These are phyloP conservation scores for Melinaea menophilus DNA, from an alignment of 2,888 invertebrate genomes.

Conservation along the genomic window DNA sequence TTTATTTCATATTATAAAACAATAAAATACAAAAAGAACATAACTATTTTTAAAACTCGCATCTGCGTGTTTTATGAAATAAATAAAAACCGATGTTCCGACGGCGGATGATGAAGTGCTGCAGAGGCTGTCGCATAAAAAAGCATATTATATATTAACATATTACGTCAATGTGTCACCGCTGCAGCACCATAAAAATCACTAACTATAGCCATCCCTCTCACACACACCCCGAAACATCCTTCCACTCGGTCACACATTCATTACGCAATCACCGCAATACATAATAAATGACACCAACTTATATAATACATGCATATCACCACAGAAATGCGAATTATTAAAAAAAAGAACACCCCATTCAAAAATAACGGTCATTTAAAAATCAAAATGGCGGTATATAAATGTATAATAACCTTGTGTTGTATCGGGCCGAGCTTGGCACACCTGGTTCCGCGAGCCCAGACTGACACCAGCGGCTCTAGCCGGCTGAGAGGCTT, in stretches of 20 bases:
- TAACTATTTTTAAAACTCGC: too few species aligned
- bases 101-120: too few species aligned
- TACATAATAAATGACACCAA: constrained; percentile 25
- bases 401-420: constrained; percentile 61
- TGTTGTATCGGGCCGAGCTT: constrained; percentile 56
- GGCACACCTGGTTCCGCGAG: constrained; percentile 72
- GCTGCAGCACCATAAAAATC: constrained; percentile 26
- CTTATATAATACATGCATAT: constrained; percentile 16
- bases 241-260: constrained; percentile 38
- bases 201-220: constrained; percentile 37
- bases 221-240: constrained; percentile 35
- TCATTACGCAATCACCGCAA: constrained; percentile 34
- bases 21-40: too few species aligned
- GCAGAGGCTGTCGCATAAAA: not conserved
- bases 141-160: not conserved
- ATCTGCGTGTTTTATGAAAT: too few species aligned
- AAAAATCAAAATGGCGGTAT: constrained; percentile 43
- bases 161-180: constrained; percentile 11
- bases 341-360: constrained; percentile 32
- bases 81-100: too few species aligned
- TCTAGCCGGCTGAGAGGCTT: constrained; percentile 52
- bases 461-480: constrained; percentile 63
- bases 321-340: constrained; percentile 30
- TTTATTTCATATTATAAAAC: too few species aligned
- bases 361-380: constrained; percentile 33